Evolutionary conservation across 2,113 vertebrate species (phyloP), one percentile per base, ranked within the genome.

Genomic region (Tachysurus fulvidraco): DNA sequence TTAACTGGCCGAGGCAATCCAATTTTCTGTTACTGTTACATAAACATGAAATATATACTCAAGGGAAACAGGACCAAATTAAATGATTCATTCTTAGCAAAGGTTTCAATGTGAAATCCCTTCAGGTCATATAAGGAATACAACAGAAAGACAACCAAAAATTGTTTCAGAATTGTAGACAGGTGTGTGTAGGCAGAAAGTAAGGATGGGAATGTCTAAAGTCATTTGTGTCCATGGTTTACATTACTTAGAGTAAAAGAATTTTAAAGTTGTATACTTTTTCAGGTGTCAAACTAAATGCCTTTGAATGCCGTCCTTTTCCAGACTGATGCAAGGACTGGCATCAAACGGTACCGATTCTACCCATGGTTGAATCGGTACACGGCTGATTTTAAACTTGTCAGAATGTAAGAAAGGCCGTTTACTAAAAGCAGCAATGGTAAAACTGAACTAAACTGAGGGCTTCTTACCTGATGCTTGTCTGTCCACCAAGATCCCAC

Each of bases 401-500:
- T 36, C 10, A 69, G 65, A 36, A 36, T 23, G 17, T 3, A 36
- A 73, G 36, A 30, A 85, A 23, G 5, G 71, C 44, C 3, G 9
- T 5, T 23, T 36, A 41, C n/a, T 36, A 6, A 4, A 30, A 81
- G 9, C 80, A 83, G n/a, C 81, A 67, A n/a, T 25, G n/a, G 41
- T 36, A 69, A 2, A 36, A 46, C 23, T 5, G 52, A 41, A 74
- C 5, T 36, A 60, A 23, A 6, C n/a, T 23, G 14, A 28, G 36
- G 13, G 23, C 16, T 3, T 21, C 17, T 91, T 94, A 98, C 98
- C 98, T 97, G 94, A 99, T 99, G 91, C 98, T 99, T 2, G 98
- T 99, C 93, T 99, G 98, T 93, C 98, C 98, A 93, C 98, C 98
- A 78, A 99, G 94, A 91, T 99, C 98, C 98, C 98, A 99, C 28